A percentile compares a stretch with the other conserved stretches of the same genome.
These are phyloP conservation scores for Ephydatia muelleri DNA, from an alignment of 37 sponge, comb jelly and placozoan species.

Conservation along the genomic window DNA sequence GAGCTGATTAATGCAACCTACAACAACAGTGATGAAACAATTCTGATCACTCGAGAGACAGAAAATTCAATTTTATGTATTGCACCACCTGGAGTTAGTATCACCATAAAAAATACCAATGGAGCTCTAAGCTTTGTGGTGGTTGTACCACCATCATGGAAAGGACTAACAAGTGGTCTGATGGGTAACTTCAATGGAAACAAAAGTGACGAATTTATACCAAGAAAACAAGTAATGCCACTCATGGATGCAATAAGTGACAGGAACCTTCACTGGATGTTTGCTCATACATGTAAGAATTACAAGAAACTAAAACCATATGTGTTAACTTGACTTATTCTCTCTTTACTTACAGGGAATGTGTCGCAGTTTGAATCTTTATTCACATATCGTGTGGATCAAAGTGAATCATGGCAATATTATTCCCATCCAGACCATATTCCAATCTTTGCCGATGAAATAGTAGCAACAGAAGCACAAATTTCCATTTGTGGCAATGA, in stretches of 20 bases:
- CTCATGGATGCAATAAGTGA: conserved; percentile 18
- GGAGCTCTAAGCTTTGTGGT: conserved; percentile 4
- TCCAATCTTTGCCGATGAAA: conserved; percentile 32
- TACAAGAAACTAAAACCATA: too few relatives aligned
- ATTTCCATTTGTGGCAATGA: conserved; percentile 30
- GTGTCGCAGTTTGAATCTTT: neutral
- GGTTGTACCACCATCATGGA: conserved; percentile 1
- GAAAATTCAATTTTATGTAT: neutral
- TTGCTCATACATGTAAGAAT: conserved; percentile 46
- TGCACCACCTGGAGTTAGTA: conserved; percentile 11
- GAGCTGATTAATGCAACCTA: conserved; percentile 14
- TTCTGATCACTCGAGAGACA: neutral
- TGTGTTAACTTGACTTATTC: too few relatives aligned
- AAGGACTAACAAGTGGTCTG: conserved; percentile 32
- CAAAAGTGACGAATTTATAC: conserved; percentile 35
- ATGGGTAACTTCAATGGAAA: conserved; percentile 55
- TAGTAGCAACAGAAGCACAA: neutral
- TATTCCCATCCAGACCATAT: conserved; percentile 31
- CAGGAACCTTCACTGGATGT: conserved; percentile 24
- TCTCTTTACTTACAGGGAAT: too few relatives aligned
- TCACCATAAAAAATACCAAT: neutral
- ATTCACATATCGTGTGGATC: neutral
- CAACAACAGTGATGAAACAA: neutral
- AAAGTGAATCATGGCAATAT: neutral
- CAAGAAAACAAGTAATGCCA: conserved; percentile 23